These are phyloP conservation scores for Cyprinus carpio DNA, from an alignment of 2,113 vertebrate species.

Conservation along the genomic window DNA sequence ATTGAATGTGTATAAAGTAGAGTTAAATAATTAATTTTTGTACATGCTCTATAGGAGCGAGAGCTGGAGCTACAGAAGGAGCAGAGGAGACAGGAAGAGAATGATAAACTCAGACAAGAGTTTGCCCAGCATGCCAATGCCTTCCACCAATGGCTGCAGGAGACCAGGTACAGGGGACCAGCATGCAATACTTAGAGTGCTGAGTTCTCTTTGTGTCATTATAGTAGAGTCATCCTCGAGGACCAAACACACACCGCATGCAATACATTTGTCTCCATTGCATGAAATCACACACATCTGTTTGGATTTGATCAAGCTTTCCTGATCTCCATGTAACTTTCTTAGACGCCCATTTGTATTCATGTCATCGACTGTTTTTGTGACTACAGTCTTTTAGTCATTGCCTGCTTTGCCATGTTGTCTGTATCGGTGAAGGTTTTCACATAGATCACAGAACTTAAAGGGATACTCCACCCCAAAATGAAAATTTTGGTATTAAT, in stretches of 20 bases:
- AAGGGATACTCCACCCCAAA: too few species aligned
- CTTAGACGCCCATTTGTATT: conserved; percentile 8
- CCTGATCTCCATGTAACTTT: conserved; percentile 29
- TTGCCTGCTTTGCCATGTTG: conserved; percentile 40
- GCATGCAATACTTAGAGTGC: background rate
- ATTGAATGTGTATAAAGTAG: background rate
- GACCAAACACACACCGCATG: background rate
- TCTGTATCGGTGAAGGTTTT: conserved; percentile 6
- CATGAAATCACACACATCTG: background rate
- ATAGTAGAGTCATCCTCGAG: background rate
- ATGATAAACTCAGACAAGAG: conserved; percentile 95
- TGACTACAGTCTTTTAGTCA: background rate
- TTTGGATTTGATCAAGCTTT: conserved; percentile 3
- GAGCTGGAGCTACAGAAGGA: conserved; percentile 98
- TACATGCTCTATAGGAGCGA: conserved; percentile 78
- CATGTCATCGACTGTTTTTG: background rate
- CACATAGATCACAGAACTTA: conserved; percentile 13
- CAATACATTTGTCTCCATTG: background rate
- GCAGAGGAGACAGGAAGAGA: conserved; percentile 95
- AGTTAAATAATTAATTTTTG: too few species aligned
- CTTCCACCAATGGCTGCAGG: conserved; percentile 99
- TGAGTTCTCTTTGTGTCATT: background rate
- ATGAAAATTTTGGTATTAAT: too few species aligned
- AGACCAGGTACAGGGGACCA: conserved; percentile 81
- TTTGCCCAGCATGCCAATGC: conserved; percentile 98